These are phyloP conservation scores for Pseudomyrmex concolor DNA, from an alignment of 1,140 invertebrate genomes.

Conservation along the genomic window DNA sequence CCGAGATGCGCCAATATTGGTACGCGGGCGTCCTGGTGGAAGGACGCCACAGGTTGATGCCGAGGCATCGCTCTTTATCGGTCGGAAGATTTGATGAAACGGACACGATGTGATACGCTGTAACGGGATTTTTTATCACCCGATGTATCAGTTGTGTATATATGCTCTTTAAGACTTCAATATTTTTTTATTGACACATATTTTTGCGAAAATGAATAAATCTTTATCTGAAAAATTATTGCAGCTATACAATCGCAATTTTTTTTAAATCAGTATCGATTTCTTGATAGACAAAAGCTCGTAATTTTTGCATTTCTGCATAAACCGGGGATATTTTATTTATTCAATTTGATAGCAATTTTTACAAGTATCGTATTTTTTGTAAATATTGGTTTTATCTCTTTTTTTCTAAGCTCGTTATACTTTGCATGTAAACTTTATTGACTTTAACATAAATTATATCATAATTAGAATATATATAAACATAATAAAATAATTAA, in stretches of 20 bases:
- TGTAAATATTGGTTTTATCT: neutral
- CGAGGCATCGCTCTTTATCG: slow-evolving; percentile 65
- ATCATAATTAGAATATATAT: slow-evolving; percentile 31
- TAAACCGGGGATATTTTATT: slow-evolving; percentile 6
- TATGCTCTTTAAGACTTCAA: slow-evolving; percentile 11
- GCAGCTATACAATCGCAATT: neutral
- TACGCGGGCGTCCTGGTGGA: slow-evolving; percentile 63
- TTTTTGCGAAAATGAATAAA: slow-evolving; percentile 4
- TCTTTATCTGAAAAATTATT: slow-evolving; percentile 4
- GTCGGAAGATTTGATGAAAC: slow-evolving; percentile 62
- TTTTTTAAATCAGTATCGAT: slow-evolving; percentile 2
- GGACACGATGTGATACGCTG: slow-evolving; percentile 52
- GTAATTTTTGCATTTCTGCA: neutral
- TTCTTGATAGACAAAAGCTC: neutral
- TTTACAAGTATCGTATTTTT: neutral
- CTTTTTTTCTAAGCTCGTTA: neutral
- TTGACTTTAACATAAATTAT: neutral
- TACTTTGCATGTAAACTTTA: neutral
- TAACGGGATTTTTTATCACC: slow-evolving; percentile 57
- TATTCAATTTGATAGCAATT: neutral
- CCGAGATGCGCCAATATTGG: slow-evolving; percentile 72
- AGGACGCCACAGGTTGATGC: slow-evolving; percentile 73
- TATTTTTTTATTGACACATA: slow-evolving; percentile 10
- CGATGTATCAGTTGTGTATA: neutral
- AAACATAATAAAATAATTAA: slow-evolving; percentile 1